Evolutionary conservation across 2,797 vertebrate species (phyloP).

Genomic region (Dicrostonyx torquatus): DNA sequence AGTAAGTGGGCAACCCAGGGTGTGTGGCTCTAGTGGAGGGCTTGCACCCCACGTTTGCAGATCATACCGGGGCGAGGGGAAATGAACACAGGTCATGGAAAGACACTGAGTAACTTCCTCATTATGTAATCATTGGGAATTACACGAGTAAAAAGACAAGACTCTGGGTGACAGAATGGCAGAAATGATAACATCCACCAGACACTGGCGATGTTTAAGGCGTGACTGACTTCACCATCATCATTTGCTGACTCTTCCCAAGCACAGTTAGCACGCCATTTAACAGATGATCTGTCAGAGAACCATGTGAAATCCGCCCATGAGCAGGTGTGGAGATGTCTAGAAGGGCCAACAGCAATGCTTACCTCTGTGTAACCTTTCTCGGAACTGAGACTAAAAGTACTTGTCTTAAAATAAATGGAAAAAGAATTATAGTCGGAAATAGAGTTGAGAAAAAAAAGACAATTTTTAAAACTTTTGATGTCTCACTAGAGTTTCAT

Average conservation of each 20-base stretch:
- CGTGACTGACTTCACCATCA: rapidly evolving
- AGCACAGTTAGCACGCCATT: rapidly evolving
- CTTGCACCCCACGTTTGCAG: no score
- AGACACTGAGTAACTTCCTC: background rate
- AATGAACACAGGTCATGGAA: background rate
- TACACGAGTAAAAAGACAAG: no score
- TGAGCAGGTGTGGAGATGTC: background rate
- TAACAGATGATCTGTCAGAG: background rate
- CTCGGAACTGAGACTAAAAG: background rate
- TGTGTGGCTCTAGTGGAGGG: no score
- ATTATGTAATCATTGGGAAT: background rate
- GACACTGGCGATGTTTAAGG: background rate
- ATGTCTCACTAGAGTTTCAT: background rate
- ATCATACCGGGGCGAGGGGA: background rate
- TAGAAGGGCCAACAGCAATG: background rate
- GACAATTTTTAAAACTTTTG: background rate
- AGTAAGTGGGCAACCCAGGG: rapidly evolving
- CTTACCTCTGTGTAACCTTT: background rate
- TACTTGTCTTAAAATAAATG: background rate
- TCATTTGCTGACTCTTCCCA: background rate
- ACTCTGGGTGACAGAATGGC: background rate
- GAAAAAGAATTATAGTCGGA: background rate
- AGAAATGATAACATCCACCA: no score
- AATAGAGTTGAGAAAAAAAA: background rate
- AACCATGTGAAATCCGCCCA: background rate